Conservation (phyloP, 1,140 invertebrate genomes). For the Trichogramma pretiosum region DNA sequence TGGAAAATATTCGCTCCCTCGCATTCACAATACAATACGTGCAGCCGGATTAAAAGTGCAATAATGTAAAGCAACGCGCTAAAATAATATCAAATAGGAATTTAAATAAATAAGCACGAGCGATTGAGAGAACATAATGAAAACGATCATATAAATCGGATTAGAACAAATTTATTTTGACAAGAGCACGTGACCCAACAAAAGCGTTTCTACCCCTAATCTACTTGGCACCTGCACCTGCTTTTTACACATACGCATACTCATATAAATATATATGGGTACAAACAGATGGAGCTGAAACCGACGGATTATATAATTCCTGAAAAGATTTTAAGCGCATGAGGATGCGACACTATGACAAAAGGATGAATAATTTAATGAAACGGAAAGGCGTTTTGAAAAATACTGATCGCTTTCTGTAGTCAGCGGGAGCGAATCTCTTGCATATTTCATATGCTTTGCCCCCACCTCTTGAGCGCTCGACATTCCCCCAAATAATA, state of each 20-base stretch:
- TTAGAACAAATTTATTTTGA: slow-evolving; percentile 41
- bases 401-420: slow-evolving; percentile 1
- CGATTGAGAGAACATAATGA: slow-evolving; percentile 12
- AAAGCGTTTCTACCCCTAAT: slow-evolving; percentile 36
- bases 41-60: no score
- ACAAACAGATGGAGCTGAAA: slow-evolving; percentile 14
- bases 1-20: no score
- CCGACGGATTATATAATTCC: slow-evolving; percentile 10
- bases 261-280: no score
- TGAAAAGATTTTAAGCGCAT: slow-evolving; percentile 12
- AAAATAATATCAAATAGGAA: neutral
- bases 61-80: no score
- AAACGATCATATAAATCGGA: slow-evolving; percentile 31
- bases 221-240: slow-evolving; percentile 38
- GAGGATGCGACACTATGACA: slow-evolving; percentile 4
- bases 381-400: neutral
- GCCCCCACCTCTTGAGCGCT: neutral
- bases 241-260: no score
- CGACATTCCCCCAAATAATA: neutral
- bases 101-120: slow-evolving; percentile 3
- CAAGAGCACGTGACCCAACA: slow-evolving; percentile 41
- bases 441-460: neutral
- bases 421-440: neutral
- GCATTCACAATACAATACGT: neutral
- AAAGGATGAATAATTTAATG: slow-evolving; percentile 13